Evolutionary conservation across 2,888 invertebrate genomes (phyloP), one percentile per base, ranked within the genome.

Genomic region (Hyposoter dolosus): DNA sequence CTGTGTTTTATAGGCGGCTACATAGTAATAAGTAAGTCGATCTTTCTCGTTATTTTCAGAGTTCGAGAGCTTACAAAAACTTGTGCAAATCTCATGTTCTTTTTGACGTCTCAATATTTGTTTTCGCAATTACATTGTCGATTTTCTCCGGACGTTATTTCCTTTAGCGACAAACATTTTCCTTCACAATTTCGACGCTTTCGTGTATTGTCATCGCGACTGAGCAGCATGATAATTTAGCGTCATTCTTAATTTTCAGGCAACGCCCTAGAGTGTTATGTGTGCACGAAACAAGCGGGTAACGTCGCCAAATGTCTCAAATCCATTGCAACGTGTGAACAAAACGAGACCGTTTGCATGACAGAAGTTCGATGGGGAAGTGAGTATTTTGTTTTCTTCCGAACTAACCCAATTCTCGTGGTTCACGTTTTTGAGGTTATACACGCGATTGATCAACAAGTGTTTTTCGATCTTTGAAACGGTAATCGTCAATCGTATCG

Each of bases 291-390:
- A 90, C 99, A 99, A 95, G 98, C 98, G 89, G 97, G 97, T 89
- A 99, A 99, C 93, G 96, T 95, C 75, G 98, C 98, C 88, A 99
- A 99, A 95, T 99, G 99, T 94, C 95, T 97, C 4, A 98, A 97
- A 92, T 98, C 98, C 0, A 98, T 99, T 10, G 97, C 97, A 94
- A 98, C 98, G 12, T 99, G 99, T 94, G 97, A 98, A 89, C 96
- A 97, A 89, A 97, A 96, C 53, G 97, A 99, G 92, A 98, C 98
- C 93, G 96, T 97, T 84, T 99, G 98, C 94, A 95, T 98, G 88
- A 97, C 99, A 0, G 97, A 98, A 94, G 97, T 99, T 43, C 96
- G 96, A 94, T 99, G 99, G 99, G 98, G 99, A 91, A 98, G 98
- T 95, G 93, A 95, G 96, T 95, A 72, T 65, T 9, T 53, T 43